These are phyloP conservation scores for Enteromius mattozi DNA, from an alignment of 2,797 vertebrate genomes.

Conservation along the genomic window DNA sequence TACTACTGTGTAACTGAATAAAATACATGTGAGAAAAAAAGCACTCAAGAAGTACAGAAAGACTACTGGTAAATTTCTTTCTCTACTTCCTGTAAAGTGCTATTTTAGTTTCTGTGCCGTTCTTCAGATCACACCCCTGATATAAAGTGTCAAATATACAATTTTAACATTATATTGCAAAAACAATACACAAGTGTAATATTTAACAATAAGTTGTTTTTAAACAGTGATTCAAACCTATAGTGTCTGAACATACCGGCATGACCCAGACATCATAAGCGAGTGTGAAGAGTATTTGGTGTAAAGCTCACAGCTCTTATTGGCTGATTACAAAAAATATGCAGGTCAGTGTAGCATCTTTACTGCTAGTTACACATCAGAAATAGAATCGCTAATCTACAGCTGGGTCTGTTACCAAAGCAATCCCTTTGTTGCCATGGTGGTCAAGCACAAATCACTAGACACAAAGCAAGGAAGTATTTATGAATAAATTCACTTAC, in stretches of 20 bases:
- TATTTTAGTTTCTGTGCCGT: neutral
- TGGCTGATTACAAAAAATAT: conserved; percentile 22
- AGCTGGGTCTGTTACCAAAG: conserved; percentile 73
- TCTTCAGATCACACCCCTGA: neutral
- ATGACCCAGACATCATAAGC: conserved; percentile 3
- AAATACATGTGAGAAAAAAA: neutral
- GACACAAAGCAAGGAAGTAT: conserved; percentile 65
- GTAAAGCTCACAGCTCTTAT: conserved; percentile 25
- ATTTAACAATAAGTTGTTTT: conserved; percentile 35
- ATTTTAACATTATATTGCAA: neutral
- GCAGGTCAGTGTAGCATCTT: neutral
- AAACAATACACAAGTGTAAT: conserved; percentile 43
- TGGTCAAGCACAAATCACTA: conserved; percentile 66
- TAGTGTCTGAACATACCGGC: neutral
- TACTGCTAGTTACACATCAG: conserved; percentile 66
- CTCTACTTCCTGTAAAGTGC: neutral
- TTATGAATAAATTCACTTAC: conserved; percentile 61
- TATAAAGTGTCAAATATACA: conserved; percentile 9
- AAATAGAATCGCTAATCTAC: conserved; percentile 72
- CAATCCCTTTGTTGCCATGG: conserved; percentile 73
- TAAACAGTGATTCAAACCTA: conserved; percentile 25
- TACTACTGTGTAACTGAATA: neutral
- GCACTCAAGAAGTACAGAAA: neutral
- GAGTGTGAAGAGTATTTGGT: conserved; percentile 13
- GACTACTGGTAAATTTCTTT: neutral